Base-by-base conservation (phyloP, 2,888 invertebrate species). In the Diaperis boleti region DNA sequence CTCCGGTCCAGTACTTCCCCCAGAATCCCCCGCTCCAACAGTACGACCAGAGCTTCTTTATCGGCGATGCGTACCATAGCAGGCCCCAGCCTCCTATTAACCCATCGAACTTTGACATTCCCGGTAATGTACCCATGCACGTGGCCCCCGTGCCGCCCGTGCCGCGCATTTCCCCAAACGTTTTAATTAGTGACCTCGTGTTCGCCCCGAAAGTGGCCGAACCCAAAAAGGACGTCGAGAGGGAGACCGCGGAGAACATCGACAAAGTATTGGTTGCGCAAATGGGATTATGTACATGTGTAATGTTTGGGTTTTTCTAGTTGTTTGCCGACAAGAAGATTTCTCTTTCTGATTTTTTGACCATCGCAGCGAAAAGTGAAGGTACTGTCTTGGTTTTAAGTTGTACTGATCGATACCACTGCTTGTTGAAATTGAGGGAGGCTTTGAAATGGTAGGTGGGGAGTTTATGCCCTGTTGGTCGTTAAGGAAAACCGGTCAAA, bases 321-420 rank as follows among this genome's bases (percentile, higher is more conserved):
- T 71, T 81, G 15, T 79, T 80, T 70, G 78, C 76, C 64, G 80
- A 81, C 50, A 79, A 80, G 74, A 80, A 79, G 73, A 81, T 81
- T 59, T 76, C 74, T 37, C 73, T 82, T 55, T 77, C 80, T 42
- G 81, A 82, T 65, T 82, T 77, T 72, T 72, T 82, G 65, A 74
- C 77, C 55, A 74, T 80, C 17, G 77, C 80, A 42, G 77, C 78
- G 6, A 79, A 79, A 69, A 68, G 75, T 57, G 70, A 78, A 78
- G 81, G 82, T 82, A 33, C 26, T n/a, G n/a, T n/a, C n/a, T n/a
- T n/a, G n/a, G n/a, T n/a, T n/a, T n/a, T n/a, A n/a, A n/a, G n/a
- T n/a, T n/a, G 26, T 26, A 3, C 6, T 26, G 8, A 1, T 3
- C 6, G n/a, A 3, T 8, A 26, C 26, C n/a, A 5, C 26, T 26